Evolutionary conservation across 2,888 invertebrate genomes (phyloP), one percentile per base, ranked within the genome.

Genomic region (Pterostichus niger): DNA sequence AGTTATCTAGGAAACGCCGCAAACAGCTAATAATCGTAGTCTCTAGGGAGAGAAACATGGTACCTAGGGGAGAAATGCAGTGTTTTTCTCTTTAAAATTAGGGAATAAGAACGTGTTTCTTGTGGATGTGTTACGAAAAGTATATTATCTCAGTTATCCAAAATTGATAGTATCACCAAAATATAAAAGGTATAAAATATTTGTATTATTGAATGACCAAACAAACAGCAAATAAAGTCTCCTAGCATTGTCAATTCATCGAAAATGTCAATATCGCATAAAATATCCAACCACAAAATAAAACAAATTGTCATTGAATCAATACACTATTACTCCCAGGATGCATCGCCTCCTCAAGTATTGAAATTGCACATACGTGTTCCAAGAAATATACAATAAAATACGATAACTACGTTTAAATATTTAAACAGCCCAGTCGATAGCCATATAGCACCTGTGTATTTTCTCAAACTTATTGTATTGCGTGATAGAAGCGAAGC

Each of bases 381-480:
- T 44, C 35, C 6, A 15, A 2, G 40, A 59, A 78, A 78, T 59
- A 35, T 40, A 78, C 78, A 78, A 78, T 78, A 78, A 78, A 78
- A 61, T 78, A 78, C 78, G 44, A 17, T 59, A 78, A 56, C 24
- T 17, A 44, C 61, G 13, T 15, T 15, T 78, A 78, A 78, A 78
- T 78, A 78, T 78, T 78, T 78, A 61, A 78, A 78, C 44, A 56
- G 54, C 17, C 40, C 56, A 59, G 73, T 78, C 78, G 78, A 59
- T 78, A 59, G 11, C 17, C 59, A 77, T 54, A 11, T 3, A 17
- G 2, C 77, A 77, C 44, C 56, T 78, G 78, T 44, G 61, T 78
- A 75, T 75, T 9, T 75, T 75, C 75, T 24, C 75, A 75, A 75
- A 75, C 49, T 75, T 75, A 75, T 31, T n/a, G n/a, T 35, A 0